phyloP scores from a whole-genome alignment of 2,888 invertebrate genomes.

The Cephus runcator region DNA sequence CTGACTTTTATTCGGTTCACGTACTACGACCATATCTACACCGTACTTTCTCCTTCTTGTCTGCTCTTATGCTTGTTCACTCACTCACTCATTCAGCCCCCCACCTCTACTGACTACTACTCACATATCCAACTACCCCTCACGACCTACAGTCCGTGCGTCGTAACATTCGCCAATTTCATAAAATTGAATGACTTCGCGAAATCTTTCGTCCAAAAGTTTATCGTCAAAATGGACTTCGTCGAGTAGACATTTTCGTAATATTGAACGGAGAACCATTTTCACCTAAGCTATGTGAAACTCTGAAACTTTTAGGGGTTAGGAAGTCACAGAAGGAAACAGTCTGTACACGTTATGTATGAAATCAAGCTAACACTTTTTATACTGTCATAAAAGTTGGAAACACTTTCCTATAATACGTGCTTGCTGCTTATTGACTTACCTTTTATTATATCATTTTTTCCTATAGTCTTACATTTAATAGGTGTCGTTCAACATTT shows the following conservation, averaged over 20 bases:
- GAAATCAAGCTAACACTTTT: not conserved
- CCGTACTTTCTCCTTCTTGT: not conserved
- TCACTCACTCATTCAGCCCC: not conserved
- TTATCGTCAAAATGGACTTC: not conserved
- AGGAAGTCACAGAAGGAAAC: not conserved
- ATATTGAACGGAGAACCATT: not conserved
- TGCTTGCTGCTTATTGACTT: too few relatives aligned
- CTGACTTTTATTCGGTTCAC: constrained; percentile 43
- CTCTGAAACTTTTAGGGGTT: not conserved
- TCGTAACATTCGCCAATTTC: constrained; percentile 34
- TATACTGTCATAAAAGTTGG: not conserved
- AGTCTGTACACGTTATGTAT: not conserved
- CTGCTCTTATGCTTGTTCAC: constrained; percentile 2
- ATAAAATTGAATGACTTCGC: constrained; percentile 37
- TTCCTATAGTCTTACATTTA: too few relatives aligned
- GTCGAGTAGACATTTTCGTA: not conserved
- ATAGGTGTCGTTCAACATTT: too few relatives aligned
- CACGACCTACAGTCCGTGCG: constrained; percentile 1
- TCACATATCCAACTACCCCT: not conserved
- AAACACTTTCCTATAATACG: not conserved
- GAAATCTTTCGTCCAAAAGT: constrained; percentile 5
- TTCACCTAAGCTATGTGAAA: not conserved
- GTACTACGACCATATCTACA: constrained; percentile 19
- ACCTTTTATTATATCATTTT: too few relatives aligned
- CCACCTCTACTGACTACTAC: not conserved